Evolutionary conservation across 1,140 invertebrate species (phyloP).

Genomic region (Eciton burchellii): DNA sequence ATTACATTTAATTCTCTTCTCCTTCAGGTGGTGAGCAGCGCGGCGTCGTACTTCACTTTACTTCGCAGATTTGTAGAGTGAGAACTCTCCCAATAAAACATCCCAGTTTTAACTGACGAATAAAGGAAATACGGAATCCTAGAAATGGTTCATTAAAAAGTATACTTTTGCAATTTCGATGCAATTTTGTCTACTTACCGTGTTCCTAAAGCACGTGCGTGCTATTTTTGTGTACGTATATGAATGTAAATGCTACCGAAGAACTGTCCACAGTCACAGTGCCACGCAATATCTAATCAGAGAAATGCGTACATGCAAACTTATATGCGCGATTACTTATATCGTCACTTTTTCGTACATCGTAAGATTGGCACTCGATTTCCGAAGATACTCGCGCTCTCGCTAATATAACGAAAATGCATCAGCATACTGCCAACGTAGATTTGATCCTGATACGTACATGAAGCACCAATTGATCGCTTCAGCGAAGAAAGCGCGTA

Average conservation of each 20-base stretch:
- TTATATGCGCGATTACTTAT: background rate
- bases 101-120: background rate
- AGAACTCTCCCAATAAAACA: background rate
- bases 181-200: background rate
- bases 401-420: no score
- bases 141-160: background rate
- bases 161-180: background rate
- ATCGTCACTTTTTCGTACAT: background rate
- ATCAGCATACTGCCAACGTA: background rate
- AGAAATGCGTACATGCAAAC: background rate
- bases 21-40: constrained; percentile 61
- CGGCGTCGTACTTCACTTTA: constrained; percentile 66
- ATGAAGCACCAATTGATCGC: constrained; percentile 1
- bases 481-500: background rate
- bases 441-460: constrained; percentile 17
- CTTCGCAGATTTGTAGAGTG: constrained; percentile 39
- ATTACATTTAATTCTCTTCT: background rate
- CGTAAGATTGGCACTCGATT: background rate
- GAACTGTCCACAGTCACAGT: background rate
- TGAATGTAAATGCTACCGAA: background rate
- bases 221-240: background rate
- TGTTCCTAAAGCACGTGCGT: background rate
- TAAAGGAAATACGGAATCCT: background rate
- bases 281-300: background rate
- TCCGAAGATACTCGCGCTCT: background rate